These are phyloP conservation scores for Gerris lacustris DNA, from an alignment of 2,888 invertebrate genomes.

Conservation along the genomic window DNA sequence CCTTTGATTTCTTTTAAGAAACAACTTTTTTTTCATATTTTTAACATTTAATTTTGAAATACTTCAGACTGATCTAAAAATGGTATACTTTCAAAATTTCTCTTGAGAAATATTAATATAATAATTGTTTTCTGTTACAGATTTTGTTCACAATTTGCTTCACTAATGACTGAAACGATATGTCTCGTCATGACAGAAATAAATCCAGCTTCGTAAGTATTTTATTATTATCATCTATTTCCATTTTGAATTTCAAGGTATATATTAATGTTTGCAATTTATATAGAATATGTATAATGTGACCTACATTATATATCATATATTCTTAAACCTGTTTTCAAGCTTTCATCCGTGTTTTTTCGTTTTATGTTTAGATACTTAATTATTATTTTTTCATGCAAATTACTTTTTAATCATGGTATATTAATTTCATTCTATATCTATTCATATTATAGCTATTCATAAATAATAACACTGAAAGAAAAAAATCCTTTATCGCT, in stretches of 20 bases:
- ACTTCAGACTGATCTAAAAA: too few species aligned
- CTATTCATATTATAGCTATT: too few species aligned
- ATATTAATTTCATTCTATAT: too few species aligned
- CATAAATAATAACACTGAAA: too few species aligned
- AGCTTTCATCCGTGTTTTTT: too few species aligned
- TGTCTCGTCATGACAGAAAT: slow-evolving; percentile 23
- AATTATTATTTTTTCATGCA: too few species aligned
- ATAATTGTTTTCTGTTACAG: neutral
- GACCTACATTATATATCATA: neutral
- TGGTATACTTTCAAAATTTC: neutral
- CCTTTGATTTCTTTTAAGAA: too few species aligned
- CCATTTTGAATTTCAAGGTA: neutral
- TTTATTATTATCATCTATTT: slow-evolving; percentile 4
- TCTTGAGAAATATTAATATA: neutral
- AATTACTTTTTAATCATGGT: too few species aligned
- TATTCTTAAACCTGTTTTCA: neutral
- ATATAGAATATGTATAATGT: neutral
- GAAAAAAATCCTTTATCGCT: too few species aligned
- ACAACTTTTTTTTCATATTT: too few species aligned
- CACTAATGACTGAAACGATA: slow-evolving; percentile 19
- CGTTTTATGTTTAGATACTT: too few species aligned
- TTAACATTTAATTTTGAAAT: too few species aligned
- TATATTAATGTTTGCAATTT: neutral
- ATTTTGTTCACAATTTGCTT: slow-evolving; percentile 3
- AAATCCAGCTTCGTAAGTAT: slow-evolving; percentile 23